Evolutionary conservation across 2,113 vertebrate species (phyloP).

Genomic region (Epinephelus fuscoguttatus): DNA sequence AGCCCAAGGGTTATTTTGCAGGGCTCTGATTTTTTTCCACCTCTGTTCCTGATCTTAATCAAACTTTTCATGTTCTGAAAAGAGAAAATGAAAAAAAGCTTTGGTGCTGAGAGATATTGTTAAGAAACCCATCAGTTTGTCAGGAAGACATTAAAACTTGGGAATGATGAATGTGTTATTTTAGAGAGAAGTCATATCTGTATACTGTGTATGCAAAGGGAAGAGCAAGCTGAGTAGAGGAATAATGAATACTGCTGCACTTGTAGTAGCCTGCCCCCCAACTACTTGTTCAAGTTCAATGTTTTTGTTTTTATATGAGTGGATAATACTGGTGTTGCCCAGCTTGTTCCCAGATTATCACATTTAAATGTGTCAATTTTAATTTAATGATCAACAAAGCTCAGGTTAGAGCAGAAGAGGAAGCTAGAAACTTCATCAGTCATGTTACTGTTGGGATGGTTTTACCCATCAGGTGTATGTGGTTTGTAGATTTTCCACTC

Average conservation of each 20-base stretch:
- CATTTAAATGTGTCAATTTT: not conserved
- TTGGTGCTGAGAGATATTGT: not conserved
- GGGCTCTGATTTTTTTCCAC: not conserved
- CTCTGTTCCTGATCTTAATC: not conserved
- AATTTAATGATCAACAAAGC: not conserved
- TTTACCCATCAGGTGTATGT: not conserved
- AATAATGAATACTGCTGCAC: constrained; percentile 39
- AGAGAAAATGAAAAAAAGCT: not conserved
- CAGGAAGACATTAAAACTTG: constrained; percentile 8
- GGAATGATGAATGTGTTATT: constrained; percentile 18
- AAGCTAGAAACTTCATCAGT: not conserved
- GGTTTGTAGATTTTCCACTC: not conserved
- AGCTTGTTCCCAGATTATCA: not conserved
- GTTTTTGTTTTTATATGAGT: constrained; percentile 9
- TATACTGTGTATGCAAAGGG: constrained; percentile 80
- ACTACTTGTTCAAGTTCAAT: not conserved
- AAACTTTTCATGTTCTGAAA: not conserved
- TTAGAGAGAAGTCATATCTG: constrained; percentile 59
- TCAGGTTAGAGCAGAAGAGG: not conserved
- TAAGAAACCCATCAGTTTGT: not conserved
- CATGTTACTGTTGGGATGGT: not conserved
- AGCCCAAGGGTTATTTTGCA: not conserved
- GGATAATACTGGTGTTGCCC: not conserved
- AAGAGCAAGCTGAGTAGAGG: not conserved
- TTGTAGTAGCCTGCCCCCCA: not conserved